Base-by-base conservation (phyloP, 1,140 invertebrate genomes). In the Mamestra configurata region DNA sequence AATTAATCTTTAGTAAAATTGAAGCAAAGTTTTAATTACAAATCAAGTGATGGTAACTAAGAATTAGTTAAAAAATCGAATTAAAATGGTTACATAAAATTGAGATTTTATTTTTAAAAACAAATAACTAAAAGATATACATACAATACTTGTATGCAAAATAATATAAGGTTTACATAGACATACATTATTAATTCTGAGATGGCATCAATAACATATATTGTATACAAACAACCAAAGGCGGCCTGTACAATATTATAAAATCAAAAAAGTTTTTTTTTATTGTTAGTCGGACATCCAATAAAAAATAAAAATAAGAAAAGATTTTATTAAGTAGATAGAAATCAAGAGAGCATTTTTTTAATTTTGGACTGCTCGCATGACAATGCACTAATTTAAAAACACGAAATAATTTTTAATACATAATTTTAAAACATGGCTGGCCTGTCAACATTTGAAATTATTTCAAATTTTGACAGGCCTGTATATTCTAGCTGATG, bases 1-100 rank as follows among this genome's bases (percentile, higher is more conserved):
- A 68, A 46, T 68, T 37, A 24, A 46, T 46, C 22, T 70, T 49
- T 70, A 70, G 37, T 70, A 49, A 70, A 70, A 46, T 70, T 70
- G 66, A 70, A 70, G 40, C 40, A 70, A 70, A 11, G 40, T 70
- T 24, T 27, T 22, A 24, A 18, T 20, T 64, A 68, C 13, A 49
- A 68, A 49, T 68, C 15, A 46, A 70, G 7, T 18, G n/a, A 70
- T 46, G 37, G 40, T 70, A 70, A 70, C 66, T 70, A 49, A 70
- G 5, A 70, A 15, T 70, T 27, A 70, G 18, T 70, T 46, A 49
- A 46, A 46, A 31, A 70, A 11, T 49, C n/a, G n/a, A n/a, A n/a
- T n/a, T n/a, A n/a, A 37, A 46, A 40, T 27, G 24, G 22, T 46
- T 40, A 40, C 35, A 40, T 10, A 18, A 18, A 64, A 1, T 37